A percentile compares a stretch with the other conserved stretches of the same genome.
phyloP scores from a whole-genome alignment of 2,888 invertebrate species.

The Caenorhabditis angaria region DNA sequence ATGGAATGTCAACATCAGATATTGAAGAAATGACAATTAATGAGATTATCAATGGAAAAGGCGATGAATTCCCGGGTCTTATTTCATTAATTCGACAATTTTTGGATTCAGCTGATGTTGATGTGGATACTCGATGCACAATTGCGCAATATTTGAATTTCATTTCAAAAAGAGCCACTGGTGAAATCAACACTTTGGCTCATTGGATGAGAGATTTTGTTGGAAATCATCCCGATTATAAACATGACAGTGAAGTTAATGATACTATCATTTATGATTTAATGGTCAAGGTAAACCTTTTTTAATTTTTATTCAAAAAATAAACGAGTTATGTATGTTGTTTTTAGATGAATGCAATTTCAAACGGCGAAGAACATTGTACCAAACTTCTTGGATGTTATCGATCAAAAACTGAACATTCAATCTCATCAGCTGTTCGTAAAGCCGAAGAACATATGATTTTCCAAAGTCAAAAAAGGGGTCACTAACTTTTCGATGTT shows the following conservation, averaged over 20 bases:
- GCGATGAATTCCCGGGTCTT: constrained; percentile 90
- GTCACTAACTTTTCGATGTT: neutral
- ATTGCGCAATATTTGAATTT: constrained; percentile 90
- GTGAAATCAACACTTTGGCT: constrained; percentile 91
- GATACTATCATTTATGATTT: constrained; percentile 91
- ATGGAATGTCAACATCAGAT: constrained; percentile 60
- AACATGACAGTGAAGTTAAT: constrained; percentile 86
- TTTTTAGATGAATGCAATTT: constrained; percentile 70
- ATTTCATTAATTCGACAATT: constrained; percentile 92
- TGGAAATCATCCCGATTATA: constrained; percentile 80
- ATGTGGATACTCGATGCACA: constrained; percentile 94
- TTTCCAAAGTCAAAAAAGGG: constrained; percentile 47
- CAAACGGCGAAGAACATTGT: constrained; percentile 67
- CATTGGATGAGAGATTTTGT: constrained; percentile 93
- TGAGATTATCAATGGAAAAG: constrained; percentile 95
- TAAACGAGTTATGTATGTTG: neutral
- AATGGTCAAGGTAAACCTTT: constrained; percentile 73
- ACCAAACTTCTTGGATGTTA: constrained; percentile 68
- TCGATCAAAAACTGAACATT: constrained; percentile 68
- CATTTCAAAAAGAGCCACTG: constrained; percentile 77
- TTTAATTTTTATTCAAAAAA: constrained; percentile 5
- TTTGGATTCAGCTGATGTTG: constrained; percentile 92
- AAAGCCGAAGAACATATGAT: constrained; percentile 68
- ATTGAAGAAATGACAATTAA: constrained; percentile 85
- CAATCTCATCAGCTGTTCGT: constrained; percentile 67